These are phyloP conservation scores for Caerostris darwini DNA, from an alignment of 1,140 invertebrate species.

Conservation along the genomic window DNA sequence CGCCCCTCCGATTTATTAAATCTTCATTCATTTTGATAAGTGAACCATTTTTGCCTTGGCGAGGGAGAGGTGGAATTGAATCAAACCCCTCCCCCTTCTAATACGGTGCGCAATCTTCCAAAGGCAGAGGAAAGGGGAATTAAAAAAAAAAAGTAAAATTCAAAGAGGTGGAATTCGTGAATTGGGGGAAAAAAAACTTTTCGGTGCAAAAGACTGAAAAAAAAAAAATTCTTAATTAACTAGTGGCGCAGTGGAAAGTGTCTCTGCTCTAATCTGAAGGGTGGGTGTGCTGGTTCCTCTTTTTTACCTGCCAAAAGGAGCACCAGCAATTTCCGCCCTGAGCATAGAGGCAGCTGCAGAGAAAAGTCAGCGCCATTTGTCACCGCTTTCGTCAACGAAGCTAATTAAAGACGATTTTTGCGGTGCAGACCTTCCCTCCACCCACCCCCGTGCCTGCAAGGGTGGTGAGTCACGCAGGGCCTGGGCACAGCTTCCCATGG, in stretches of 20 bases:
- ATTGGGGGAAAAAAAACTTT: not conserved
- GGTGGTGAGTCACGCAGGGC: slow-evolving; percentile 43
- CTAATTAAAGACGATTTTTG: slow-evolving; percentile 71
- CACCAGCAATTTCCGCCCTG: slow-evolving; percentile 54
- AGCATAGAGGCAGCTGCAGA: slow-evolving; percentile 65
- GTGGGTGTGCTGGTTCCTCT: not conserved
- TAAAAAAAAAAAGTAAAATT: slow-evolving; percentile 9
- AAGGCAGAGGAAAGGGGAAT: not conserved
- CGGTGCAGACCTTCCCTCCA: not conserved
- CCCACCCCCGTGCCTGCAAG: slow-evolving; percentile 6
- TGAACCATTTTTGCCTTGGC: slow-evolving; percentile 54
- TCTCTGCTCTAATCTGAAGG: slow-evolving; percentile 37
- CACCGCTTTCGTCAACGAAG: slow-evolving; percentile 70
- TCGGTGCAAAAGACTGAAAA: not conserved
- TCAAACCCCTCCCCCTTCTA: not conserved
- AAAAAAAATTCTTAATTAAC: slow-evolving; percentile 61
- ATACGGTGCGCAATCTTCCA: not conserved
- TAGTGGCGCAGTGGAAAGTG: slow-evolving; percentile 18
- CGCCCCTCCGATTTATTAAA: slow-evolving; percentile 71
- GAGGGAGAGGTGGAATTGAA: not conserved
- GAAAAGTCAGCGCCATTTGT: slow-evolving; percentile 72
- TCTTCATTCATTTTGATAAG: slow-evolving; percentile 75
- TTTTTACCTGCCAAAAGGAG: slow-evolving; percentile 60
- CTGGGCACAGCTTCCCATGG: not conserved
- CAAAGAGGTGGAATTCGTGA: slow-evolving; percentile 5